Evolutionary conservation across 2,888 invertebrate species (phyloP).

Genomic region (Cephus pulcher): DNA sequence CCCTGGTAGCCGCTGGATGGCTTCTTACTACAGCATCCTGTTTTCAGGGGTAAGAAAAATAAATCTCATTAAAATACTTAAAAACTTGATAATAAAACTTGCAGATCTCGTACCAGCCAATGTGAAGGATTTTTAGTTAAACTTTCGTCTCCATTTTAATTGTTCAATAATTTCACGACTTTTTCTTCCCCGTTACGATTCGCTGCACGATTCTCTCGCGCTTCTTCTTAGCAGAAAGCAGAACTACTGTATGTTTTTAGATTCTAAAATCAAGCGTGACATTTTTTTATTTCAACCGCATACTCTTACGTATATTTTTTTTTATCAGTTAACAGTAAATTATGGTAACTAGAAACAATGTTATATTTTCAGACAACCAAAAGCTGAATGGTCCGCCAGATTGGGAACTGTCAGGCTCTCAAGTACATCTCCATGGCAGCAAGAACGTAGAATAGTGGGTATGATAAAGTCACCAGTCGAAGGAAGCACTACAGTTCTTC

Average conservation of each 20-base stretch:
- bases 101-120: neutral
- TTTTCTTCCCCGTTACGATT: neutral
- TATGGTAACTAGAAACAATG: neutral
- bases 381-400: constrained; percentile 87
- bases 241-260: neutral
- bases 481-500: constrained; percentile 85
- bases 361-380: constrained; percentile 74
- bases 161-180: neutral
- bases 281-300: neutral
- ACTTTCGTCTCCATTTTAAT: constrained; percentile 4
- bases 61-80: neutral
- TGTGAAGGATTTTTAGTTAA: neutral
- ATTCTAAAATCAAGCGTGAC: neutral
- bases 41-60: constrained; percentile 72
- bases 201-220: neutral
- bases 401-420: constrained; percentile 82
- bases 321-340: neutral
- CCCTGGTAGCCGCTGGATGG: constrained; percentile 85
- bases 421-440: constrained; percentile 88
- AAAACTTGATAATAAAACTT: neutral
- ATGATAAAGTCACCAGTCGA: constrained; percentile 92
- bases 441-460: constrained; percentile 84
- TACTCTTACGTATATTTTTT: neutral
- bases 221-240: neutral
- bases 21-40: constrained; percentile 89